A percentile compares a stretch with the other conserved stretches of the same genome.
phyloP scores from a whole-genome alignment of 64 coral and sea anemone genomes.

The Porites lutea region DNA sequence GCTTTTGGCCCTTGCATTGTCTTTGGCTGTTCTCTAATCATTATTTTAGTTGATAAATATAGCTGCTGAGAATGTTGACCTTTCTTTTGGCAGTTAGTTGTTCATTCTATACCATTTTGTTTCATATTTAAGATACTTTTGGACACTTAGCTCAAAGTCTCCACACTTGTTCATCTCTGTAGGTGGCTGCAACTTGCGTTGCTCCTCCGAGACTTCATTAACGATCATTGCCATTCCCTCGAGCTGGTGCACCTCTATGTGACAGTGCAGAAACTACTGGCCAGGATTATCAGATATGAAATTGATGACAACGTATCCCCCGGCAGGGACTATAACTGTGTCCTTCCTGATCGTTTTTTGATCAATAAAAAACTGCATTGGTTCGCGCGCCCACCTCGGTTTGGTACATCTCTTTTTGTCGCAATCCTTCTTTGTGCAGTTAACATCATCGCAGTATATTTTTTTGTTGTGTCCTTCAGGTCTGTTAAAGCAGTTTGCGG shows the following conservation, averaged over 20 bases:
- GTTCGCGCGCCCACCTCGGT: slow-evolving; percentile 40
- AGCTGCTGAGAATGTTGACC: too few species aligned
- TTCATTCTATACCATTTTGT: too few species aligned
- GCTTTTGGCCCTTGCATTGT: too few species aligned
- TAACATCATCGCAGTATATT: slow-evolving; percentile 52
- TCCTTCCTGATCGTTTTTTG: slow-evolving; percentile 62
- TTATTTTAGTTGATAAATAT: too few species aligned
- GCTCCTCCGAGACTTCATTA: neutral
- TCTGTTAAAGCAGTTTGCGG: slow-evolving; percentile 21
- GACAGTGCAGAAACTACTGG: too few species aligned
- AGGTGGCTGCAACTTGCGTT: neutral
- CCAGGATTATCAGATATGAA: neutral
- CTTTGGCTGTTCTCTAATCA: too few species aligned
- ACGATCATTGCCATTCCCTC: slow-evolving; percentile 73
- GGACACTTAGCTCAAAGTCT: slow-evolving; percentile 4
- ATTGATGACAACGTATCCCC: too few species aligned
- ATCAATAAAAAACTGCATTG: slow-evolving; percentile 6
- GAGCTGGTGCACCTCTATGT: slow-evolving; percentile 33
- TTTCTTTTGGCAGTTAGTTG: too few species aligned
- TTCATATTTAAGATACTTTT: too few species aligned
- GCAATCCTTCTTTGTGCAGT: neutral
- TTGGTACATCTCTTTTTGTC: neutral
- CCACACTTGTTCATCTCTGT: slow-evolving; percentile 25
- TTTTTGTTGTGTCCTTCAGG: slow-evolving; percentile 31
- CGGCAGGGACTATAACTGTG: slow-evolving; percentile 50